Conservation (phyloP, 1,140 invertebrate genomes). For the Meloidogyne hapla region DNA sequence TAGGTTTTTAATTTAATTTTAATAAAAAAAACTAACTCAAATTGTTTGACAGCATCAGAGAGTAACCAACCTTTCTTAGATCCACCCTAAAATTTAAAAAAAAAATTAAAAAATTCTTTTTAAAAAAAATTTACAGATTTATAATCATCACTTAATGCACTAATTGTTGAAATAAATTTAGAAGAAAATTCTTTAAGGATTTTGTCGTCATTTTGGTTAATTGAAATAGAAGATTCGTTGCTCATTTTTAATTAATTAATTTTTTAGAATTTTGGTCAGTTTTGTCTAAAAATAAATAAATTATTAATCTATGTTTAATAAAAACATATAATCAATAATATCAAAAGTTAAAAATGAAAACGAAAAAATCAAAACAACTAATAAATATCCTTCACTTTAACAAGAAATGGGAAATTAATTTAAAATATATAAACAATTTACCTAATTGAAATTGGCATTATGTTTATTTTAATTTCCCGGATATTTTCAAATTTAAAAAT, state of each 20-base stretch:
- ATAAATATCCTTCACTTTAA: no score
- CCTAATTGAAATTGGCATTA: no score
- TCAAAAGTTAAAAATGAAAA: no score
- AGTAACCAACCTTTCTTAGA: not conserved
- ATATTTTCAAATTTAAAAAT: no score
- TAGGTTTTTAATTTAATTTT: no score
- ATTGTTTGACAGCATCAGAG: not conserved
- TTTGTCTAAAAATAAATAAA: no score
- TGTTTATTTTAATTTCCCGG: no score
- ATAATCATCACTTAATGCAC: not conserved
- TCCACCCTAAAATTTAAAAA: not conserved
- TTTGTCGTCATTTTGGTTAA: not conserved
- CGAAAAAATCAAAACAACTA: no score
- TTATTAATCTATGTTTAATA: no score
- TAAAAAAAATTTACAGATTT: not conserved
- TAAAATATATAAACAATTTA: no score
- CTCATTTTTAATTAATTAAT: not conserved
- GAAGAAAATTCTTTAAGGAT: not conserved
- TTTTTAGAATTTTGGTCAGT: not conserved
- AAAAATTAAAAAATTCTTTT: not conserved
- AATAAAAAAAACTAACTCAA: not conserved
- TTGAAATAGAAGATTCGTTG: not conserved
- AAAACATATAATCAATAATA: no score
- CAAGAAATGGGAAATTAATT: no score
- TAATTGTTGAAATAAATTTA: not conserved